Percentiles rank a stretch among this genome's conserved stretches.
Evolutionary conservation across 2,888 invertebrate species (phyloP).

Genomic region (Oeneis ivallda): DNA sequence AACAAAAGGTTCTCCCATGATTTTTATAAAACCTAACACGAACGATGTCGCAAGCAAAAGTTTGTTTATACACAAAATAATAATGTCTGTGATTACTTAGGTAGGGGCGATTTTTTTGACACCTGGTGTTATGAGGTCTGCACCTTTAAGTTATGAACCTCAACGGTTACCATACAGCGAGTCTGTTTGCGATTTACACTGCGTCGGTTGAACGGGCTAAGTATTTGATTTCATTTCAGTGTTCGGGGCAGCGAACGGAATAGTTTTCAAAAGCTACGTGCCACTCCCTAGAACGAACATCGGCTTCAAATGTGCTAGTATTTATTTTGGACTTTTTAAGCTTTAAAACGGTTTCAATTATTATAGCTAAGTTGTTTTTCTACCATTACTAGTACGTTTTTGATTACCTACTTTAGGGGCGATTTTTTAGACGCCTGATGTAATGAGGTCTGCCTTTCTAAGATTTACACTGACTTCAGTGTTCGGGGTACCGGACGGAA

Average conservation of each 20-base stretch:
- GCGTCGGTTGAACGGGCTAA: slow-evolving; percentile 24
- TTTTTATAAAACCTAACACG: no score
- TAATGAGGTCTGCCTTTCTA: neutral
- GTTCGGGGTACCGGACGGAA: slow-evolving; percentile 22
- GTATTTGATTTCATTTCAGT: slow-evolving; percentile 24
- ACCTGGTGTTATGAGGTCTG: neutral
- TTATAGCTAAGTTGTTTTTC: no score
- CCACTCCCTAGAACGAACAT: slow-evolving; percentile 10
- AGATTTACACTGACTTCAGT: slow-evolving; percentile 20
- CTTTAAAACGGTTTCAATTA: no score
- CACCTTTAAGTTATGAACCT: neutral
- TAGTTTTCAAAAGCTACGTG: slow-evolving; percentile 25
- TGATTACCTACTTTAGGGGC: no score
- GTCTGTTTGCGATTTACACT: slow-evolving; percentile 22
- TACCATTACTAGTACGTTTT: no score
- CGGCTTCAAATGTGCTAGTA: slow-evolving; percentile 10
- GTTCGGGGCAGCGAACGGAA: slow-evolving; percentile 23
- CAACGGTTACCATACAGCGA: slow-evolving; percentile 3
- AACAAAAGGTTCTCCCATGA: no score
- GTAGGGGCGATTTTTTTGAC: neutral
- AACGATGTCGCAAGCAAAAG: no score
- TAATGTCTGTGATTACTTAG: no score
- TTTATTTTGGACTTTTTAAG: slow-evolving; percentile 4
- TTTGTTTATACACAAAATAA: no score
- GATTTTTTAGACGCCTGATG: neutral